phyloP scores from a whole-genome alignment of 2,888 invertebrate species.

The Aromia moschata region DNA sequence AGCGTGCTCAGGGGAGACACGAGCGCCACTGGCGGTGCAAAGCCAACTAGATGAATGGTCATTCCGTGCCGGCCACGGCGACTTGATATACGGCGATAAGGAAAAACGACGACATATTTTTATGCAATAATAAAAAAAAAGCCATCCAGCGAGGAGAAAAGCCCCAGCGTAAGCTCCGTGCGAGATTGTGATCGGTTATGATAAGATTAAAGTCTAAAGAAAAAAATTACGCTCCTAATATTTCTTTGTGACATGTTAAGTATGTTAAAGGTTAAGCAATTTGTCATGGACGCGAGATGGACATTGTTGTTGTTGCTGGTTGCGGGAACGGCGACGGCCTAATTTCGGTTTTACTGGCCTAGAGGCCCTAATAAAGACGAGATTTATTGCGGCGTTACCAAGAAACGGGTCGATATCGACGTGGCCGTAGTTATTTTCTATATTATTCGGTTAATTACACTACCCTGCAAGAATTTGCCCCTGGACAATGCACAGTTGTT shows the following conservation, averaged over 20 bases:
- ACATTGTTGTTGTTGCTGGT: constrained; percentile 3
- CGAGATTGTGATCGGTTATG: constrained; percentile 19
- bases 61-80: constrained; percentile 42
- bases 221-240: constrained; percentile 24
- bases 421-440: no score
- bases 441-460: no score
- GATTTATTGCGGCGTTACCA: not conserved
- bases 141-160: constrained; percentile 22
- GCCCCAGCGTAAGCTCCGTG: constrained; percentile 10
- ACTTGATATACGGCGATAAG: constrained; percentile 49
- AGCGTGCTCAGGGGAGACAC: no score
- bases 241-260: constrained; percentile 24
- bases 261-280: constrained; percentile 25
- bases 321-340: constrained; percentile 5
- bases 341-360: constrained; percentile 9
- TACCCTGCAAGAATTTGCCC: no score
- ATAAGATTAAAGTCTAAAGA: constrained; percentile 22
- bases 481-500: no score
- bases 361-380: constrained; percentile 2
- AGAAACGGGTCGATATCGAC: not conserved
- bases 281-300: constrained; percentile 16
- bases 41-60: constrained; percentile 48
- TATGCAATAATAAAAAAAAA: constrained; percentile 39
- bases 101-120: constrained; percentile 44
- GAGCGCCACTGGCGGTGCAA: constrained; percentile 32